Percentiles rank a stretch among this genome's conserved stretches.
Conservation (phyloP, 2,888 invertebrate species). For the Cryptocheilus praepositus region DNA sequence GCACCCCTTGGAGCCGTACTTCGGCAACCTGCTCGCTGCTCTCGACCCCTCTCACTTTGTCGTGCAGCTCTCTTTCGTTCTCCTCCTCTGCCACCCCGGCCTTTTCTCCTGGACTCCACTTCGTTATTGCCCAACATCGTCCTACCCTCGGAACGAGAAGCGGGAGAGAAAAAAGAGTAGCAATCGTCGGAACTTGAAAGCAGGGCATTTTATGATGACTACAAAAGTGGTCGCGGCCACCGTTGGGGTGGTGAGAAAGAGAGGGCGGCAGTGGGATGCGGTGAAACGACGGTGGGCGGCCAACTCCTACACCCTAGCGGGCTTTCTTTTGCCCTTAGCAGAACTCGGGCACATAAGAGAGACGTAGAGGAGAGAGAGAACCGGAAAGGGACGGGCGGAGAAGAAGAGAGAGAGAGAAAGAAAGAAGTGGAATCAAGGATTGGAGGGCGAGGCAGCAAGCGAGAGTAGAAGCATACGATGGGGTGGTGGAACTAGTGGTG, state of each 20-base stretch:
- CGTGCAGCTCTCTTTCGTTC: slow-evolving; percentile 18
- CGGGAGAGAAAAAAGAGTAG: slow-evolving; percentile 47
- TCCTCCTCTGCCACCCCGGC: slow-evolving; percentile 22
- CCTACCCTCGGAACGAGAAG: slow-evolving; percentile 41
- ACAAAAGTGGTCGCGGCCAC: slow-evolving; percentile 63
- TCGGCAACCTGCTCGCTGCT: slow-evolving; percentile 49
- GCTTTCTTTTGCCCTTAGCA: slow-evolving; percentile 45
- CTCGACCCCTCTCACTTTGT: slow-evolving; percentile 25
- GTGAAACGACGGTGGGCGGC: slow-evolving; percentile 47
- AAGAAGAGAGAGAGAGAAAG: slow-evolving; percentile 30
- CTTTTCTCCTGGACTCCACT: slow-evolving; percentile 48
- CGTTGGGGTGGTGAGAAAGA: slow-evolving; percentile 57
- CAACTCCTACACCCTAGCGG: slow-evolving; percentile 30
- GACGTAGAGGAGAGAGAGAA: slow-evolving; percentile 27
- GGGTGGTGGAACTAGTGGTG: slow-evolving; percentile 44
- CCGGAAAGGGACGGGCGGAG: slow-evolving; percentile 15
- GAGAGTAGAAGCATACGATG: slow-evolving; percentile 37
- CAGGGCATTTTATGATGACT: slow-evolving; percentile 65
- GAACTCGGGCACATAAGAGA: slow-evolving; percentile 33
- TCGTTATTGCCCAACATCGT: slow-evolving; percentile 58
- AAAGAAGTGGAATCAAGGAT: slow-evolving; percentile 13
- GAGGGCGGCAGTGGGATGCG: slow-evolving; percentile 24
- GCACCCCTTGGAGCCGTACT: slow-evolving; percentile 42
- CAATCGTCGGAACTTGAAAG: slow-evolving; percentile 62
- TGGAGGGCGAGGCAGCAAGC: slow-evolving; percentile 17